Conservation (phyloP, 64 coral and sea anemone genomes). For the Porites australiensis region DNA sequence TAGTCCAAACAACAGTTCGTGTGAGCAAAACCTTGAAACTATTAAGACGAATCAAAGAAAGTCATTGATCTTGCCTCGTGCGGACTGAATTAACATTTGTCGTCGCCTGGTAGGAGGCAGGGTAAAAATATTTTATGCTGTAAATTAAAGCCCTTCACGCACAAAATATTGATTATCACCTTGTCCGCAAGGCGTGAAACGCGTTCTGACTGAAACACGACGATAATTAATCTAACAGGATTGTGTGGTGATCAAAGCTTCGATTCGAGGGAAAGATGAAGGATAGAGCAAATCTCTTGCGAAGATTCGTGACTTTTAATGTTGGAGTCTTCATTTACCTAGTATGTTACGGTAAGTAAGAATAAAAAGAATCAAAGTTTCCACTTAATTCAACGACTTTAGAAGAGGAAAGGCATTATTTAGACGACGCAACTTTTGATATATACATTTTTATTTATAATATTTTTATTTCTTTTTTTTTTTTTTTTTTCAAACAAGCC, state of each 20-base stretch:
- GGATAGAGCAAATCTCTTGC: background rate
- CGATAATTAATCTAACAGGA: slow-evolving; percentile 4
- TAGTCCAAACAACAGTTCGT: background rate
- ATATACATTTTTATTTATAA: too few species aligned
- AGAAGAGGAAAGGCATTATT: too few species aligned
- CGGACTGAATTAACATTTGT: background rate
- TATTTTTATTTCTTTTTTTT: too few species aligned
- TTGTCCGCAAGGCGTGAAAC: slow-evolving; percentile 5
- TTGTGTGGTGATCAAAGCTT: background rate
- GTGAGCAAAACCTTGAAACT: background rate
- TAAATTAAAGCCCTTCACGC: background rate
- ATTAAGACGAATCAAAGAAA: background rate
- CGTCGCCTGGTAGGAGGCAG: background rate
- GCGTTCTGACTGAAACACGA: background rate
- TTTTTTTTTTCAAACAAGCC: too few species aligned
- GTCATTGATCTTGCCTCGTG: background rate
- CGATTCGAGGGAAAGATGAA: slow-evolving; percentile 2
- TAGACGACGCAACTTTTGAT: too few species aligned
- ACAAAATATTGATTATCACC: background rate
- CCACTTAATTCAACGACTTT: too few species aligned
- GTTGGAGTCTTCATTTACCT: background rate
- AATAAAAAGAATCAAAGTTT: background rate
- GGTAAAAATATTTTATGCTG: background rate
- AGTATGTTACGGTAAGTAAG: slow-evolving; percentile 11
- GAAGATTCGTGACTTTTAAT: slow-evolving; percentile 1